Conservation (phyloP, 1,140 invertebrate species). For the Uloborus diversus region DNA sequence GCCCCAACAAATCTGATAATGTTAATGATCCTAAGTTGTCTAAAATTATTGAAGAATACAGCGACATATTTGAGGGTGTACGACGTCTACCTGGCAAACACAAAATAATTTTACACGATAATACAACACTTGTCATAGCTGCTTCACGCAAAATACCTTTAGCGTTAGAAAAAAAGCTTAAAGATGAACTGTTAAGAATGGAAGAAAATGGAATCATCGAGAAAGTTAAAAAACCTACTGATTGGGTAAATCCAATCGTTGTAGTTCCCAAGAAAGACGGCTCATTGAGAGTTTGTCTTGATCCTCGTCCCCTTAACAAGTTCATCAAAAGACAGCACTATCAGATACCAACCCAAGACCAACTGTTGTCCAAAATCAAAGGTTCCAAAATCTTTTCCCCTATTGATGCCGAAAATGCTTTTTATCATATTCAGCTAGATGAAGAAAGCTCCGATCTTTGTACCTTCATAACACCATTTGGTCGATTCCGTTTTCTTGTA, state of each 20-base stretch:
- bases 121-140: too few species aligned
- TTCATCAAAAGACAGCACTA: constrained; percentile 50
- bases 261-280: constrained; percentile 52
- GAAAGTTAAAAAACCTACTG: constrained; percentile 59
- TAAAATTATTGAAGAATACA: not conserved
- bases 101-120: too few species aligned
- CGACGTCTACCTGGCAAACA: not conserved
- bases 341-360: constrained; percentile 15
- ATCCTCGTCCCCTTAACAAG: constrained; percentile 61
- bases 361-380: constrained; percentile 8
- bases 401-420: constrained; percentile 6
- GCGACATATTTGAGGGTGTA: not conserved
- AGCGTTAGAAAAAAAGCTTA: too few species aligned
- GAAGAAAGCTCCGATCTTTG: constrained; percentile 20
- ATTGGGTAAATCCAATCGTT: constrained; percentile 38
- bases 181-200: constrained; percentile 35
- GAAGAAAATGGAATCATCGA: constrained; percentile 59
- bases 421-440: constrained; percentile 22
- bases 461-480: constrained; percentile 51
- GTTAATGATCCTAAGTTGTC: not conserved
- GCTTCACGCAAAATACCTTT: too few species aligned
- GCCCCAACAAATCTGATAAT: too few species aligned
- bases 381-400: not conserved
- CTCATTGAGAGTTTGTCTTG: constrained; percentile 55
- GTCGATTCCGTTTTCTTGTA: constrained; percentile 64